Evolutionary conservation across 2,113 vertebrate genomes (phyloP), one percentile per base, ranked within the genome.

Genomic region (Porphyrio hochstetteri): DNA sequence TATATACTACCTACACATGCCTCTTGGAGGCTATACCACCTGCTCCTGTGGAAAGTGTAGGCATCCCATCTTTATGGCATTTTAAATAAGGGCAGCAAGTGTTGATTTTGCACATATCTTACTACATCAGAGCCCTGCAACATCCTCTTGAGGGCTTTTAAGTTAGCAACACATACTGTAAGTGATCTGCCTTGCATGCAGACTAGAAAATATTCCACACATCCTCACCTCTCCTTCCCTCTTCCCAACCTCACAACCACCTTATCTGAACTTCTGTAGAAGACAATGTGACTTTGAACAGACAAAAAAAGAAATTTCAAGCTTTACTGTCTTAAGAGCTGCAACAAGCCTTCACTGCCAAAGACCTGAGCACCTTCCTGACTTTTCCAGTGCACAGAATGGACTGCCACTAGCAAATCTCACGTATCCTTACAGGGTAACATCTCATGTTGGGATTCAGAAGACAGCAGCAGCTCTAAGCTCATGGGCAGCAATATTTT

Each of bases 81-180:
- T 92, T 77, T 56, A 92, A 82, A 76, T 86, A 86, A 93, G 65
- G 72, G 76, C 46, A 91, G 72, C 57, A 81, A 84, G 61, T 60
- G 78, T 69, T 88, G 59, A 53, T 92, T 90, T 74, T 63, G 31
- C 76, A 84, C 56, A 53, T 38, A 80, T 44, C 52, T 88, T 74
- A 48, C 48, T 63, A 89, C 56, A 74, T 81, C 79, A 92, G 74
- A 95, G 48, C 77, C 74, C 81, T 80, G 42, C 63, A 88, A 71
- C 67, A 75, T 88, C 82, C 81, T 96, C 92, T 81, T 15, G 25
- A 88, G 67, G 91, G 80, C 67, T 96, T 97, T 97, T 92, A 92
- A 97, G 81, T 75, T 42, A 92, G 70, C 46, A 78, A 29, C 5
- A 4, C 63, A 64, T 38, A 60, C 18, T 63, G 29, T 52, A 82